A percentile compares a stretch with the other conserved stretches of the same genome.
Evolutionary conservation across 2,888 invertebrate species (phyloP).

Genomic region (Gibbula magus): DNA sequence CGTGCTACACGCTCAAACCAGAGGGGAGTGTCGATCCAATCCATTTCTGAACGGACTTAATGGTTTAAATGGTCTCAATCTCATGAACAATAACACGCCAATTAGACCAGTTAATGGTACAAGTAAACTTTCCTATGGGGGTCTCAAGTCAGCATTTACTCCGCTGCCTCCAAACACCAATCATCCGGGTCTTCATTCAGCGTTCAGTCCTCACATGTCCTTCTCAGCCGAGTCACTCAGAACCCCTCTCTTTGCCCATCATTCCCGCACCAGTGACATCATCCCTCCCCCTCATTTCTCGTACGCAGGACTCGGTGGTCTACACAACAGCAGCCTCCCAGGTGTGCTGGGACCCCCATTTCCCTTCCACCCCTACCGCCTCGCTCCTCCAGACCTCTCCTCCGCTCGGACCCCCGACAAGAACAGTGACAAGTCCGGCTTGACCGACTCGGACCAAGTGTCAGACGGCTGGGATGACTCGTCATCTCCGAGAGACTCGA

Average conservation of each 20-base stretch:
- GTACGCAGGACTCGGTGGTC: conserved; percentile 42
- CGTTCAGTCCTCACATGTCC: conserved; percentile 63
- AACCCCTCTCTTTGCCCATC: conserved; percentile 36
- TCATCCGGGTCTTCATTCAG: conserved; percentile 63
- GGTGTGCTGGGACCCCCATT: conserved; percentile 59
- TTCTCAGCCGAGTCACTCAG: conserved; percentile 43
- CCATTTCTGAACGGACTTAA: conserved; percentile 28
- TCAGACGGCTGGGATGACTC: conserved; percentile 56
- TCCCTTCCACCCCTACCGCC: conserved; percentile 58
- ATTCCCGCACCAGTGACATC: conserved; percentile 37
- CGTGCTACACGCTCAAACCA: conserved; percentile 25
- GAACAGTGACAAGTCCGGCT: conserved; percentile 45
- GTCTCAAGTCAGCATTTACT: conserved; percentile 74
- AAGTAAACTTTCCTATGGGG: conserved; percentile 45
- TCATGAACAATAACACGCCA: conserved; percentile 3
- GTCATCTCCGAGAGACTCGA: conserved; percentile 42
- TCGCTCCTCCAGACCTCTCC: conserved; percentile 40
- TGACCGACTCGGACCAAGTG: conserved; percentile 50
- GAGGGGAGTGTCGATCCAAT: conserved; percentile 13
- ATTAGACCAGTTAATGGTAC: conserved; percentile 23
- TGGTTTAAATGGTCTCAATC: neutral
- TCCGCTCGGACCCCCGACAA: conserved; percentile 47
- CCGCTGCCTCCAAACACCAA: conserved; percentile 61
- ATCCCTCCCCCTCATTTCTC: conserved; percentile 44
- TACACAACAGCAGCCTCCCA: conserved; percentile 43